Evolutionary conservation across 2,888 invertebrate species (phyloP).

Genomic region (Rhyacophila evoluta): DNA sequence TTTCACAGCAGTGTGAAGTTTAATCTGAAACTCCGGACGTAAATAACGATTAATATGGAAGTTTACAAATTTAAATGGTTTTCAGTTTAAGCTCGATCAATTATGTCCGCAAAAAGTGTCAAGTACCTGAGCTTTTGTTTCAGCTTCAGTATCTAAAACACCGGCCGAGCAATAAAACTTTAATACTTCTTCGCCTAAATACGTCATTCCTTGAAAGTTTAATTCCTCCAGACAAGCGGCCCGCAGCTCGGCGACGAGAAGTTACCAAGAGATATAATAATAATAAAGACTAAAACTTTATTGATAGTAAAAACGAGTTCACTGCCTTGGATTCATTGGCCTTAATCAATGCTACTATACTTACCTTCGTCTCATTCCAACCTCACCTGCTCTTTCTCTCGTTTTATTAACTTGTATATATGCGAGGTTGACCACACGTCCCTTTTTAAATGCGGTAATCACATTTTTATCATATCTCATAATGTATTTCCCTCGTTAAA

Average conservation of each 20-base stretch:
- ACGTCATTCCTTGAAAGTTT: not conserved
- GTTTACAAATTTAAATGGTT: too few species aligned
- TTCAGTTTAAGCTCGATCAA: not conserved
- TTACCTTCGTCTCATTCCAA: not conserved
- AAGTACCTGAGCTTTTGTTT: slow-evolving; percentile 4
- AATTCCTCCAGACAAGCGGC: not conserved
- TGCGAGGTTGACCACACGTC: too few species aligned
- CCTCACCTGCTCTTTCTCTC: slow-evolving; percentile 6
- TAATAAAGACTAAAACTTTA: not conserved
- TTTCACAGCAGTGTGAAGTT: too few species aligned
- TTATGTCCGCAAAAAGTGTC: not conserved
- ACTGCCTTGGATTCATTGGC: slow-evolving; percentile 2
- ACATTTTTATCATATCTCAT: too few species aligned
- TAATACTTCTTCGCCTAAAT: not conserved
- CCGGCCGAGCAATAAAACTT: not conserved
- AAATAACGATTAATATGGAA: too few species aligned
- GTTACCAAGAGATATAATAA: not conserved
- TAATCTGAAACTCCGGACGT: too few species aligned
- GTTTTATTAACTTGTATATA: not conserved
- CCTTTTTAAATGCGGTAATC: too few species aligned
- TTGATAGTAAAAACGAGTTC: slow-evolving; percentile 22
- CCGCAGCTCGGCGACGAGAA: not conserved
- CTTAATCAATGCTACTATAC: slow-evolving; percentile 19
- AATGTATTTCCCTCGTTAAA: too few species aligned
- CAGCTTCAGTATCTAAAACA: not conserved